Evolutionary conservation across 2,797 vertebrate genomes (phyloP).

Genomic region (Xiphorhynchus erythropygius): DNA sequence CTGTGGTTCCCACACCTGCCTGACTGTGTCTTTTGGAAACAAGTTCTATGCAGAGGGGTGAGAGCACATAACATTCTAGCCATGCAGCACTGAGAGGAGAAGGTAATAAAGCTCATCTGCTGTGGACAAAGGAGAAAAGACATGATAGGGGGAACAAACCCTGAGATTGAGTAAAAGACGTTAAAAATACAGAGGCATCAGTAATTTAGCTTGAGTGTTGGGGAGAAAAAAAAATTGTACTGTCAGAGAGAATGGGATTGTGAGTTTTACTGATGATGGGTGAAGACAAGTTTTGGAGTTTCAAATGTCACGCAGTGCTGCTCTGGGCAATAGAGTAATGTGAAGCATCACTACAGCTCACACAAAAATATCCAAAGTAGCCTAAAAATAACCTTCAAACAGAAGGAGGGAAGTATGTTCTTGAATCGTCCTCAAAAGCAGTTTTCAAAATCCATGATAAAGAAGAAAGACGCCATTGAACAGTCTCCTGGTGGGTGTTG

Average conservation of each 20-base stretch:
- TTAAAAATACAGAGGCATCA: neutral
- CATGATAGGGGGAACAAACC: fast-evolving
- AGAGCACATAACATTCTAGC: neutral
- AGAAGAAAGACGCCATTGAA: neutral
- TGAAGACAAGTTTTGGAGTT: neutral
- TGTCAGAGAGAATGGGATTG: neutral
- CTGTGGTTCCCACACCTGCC: neutral
- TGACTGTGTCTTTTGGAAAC: neutral
- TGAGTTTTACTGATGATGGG: neutral
- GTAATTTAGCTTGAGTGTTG: neutral
- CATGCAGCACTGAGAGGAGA: neutral
- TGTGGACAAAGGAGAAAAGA: neutral
- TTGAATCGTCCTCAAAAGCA: neutral
- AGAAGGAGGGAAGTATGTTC: neutral
- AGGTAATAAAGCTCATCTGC: neutral
- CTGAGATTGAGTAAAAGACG: neutral
- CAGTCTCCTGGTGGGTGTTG: neutral
- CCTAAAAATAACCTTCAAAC: neutral
- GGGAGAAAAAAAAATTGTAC: neutral
- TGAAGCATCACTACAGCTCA: neutral
- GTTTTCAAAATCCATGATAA: neutral
- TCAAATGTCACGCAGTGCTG: neutral
- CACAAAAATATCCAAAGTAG: neutral
- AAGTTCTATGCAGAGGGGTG: neutral
- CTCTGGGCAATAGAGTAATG: neutral